phyloP scores from a whole-genome alignment of 2,113 vertebrate species.

The Callithrix jacchus region DNA sequence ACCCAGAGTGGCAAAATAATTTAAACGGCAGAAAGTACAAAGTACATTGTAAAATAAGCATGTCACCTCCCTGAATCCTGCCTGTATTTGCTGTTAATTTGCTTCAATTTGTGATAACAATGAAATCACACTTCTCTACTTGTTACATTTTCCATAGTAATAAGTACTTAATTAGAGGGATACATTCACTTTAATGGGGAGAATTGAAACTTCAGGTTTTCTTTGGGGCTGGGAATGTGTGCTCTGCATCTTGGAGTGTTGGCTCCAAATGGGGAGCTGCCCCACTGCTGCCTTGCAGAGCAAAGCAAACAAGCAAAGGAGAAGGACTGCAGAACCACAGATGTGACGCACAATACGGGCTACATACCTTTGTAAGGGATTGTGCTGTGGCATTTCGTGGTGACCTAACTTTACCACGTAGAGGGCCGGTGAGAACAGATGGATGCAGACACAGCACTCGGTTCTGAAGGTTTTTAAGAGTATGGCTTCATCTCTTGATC shows the following conservation, averaged over 20 bases:
- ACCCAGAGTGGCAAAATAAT: background rate
- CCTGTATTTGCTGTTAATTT: background rate
- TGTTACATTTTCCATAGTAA: background rate
- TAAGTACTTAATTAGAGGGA: background rate
- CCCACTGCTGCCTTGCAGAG: background rate
- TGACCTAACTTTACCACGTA: background rate
- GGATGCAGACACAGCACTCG: background rate
- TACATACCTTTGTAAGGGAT: background rate
- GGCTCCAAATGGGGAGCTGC: background rate
- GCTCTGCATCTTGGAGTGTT: background rate
- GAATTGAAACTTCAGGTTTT: background rate
- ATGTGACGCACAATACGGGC: background rate
- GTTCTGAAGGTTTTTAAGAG: background rate
- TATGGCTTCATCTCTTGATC: conserved; percentile 34
- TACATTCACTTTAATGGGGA: background rate
- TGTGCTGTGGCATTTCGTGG: background rate
- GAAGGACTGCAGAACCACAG: background rate
- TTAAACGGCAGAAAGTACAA: conserved; percentile 31
- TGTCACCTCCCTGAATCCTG: conserved; percentile 20
- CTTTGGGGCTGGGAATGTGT: background rate
- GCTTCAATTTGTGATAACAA: background rate
- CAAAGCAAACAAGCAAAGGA: conserved; percentile 29
- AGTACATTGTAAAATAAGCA: conserved; percentile 3
- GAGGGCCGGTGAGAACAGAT: background rate
- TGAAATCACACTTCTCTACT: background rate